These are phyloP conservation scores for Pangasianodon hypophthalmus DNA, from an alignment of 2,113 vertebrate genomes.

Conservation along the genomic window DNA sequence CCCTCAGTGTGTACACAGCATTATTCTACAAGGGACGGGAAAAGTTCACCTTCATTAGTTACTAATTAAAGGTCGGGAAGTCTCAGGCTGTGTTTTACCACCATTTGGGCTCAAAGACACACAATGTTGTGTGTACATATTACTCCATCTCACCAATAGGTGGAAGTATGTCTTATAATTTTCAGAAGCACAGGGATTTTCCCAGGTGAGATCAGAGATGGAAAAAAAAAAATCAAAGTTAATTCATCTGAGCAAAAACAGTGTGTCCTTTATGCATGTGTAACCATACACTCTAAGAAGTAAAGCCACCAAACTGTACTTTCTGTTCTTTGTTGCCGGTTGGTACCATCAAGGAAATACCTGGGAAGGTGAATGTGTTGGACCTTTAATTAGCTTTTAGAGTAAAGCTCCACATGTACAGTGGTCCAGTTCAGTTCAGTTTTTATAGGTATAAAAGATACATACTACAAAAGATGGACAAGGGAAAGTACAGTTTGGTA, in stretches of 20 bases:
- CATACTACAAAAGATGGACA: not conserved
- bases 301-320: not conserved
- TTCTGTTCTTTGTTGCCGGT: not conserved
- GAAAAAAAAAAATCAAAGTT: not conserved
- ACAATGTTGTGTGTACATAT: not conserved
- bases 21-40: not conserved
- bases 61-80: conserved; percentile 16
- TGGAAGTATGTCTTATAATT: not conserved
- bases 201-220: conserved; percentile 3
- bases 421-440: not conserved
- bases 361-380: not conserved
- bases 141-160: conserved; percentile 13
- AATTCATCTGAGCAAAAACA: not conserved
- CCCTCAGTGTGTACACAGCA: not conserved
- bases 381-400: not conserved
- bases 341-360: not conserved
- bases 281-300: not conserved
- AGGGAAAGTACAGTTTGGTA: not conserved
- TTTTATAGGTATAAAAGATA: not conserved
- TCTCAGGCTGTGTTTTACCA: conserved; percentile 7
- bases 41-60: not conserved
- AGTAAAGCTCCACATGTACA: not conserved
- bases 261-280: not conserved
- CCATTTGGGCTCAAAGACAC: not conserved
- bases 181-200: conserved; percentile 6